Conservation (phyloP, 2,113 vertebrate species). For the Caranx ignobilis region DNA sequence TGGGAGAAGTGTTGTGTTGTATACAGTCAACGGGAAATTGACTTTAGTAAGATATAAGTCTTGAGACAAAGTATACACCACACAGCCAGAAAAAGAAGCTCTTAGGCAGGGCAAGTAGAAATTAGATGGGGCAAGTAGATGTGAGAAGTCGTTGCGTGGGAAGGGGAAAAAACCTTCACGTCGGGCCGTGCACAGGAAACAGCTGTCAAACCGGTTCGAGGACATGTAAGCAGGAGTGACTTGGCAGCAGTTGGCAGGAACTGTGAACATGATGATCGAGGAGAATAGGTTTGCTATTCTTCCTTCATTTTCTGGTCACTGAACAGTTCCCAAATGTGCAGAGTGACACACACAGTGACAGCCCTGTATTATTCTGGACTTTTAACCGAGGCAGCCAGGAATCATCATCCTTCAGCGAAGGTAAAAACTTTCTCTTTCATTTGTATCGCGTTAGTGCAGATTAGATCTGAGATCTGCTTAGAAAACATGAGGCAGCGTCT, state of each 20-base stretch:
- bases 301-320: slow-evolving; percentile 71
- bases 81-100: too few species aligned
- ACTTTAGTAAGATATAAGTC: too few species aligned
- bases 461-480: too few species aligned
- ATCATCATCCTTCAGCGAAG: slow-evolving; percentile 21
- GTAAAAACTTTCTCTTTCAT: slow-evolving; percentile 42
- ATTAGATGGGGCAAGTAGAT: too few species aligned
- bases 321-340: slow-evolving; percentile 54
- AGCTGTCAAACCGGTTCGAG: slow-evolving; percentile 40
- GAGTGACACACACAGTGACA: neutral
- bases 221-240: neutral
- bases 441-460: neutral
- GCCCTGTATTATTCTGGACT: slow-evolving; percentile 7
- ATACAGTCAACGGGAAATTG: too few species aligned
- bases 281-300: slow-evolving; percentile 32
- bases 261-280: slow-evolving; percentile 64
- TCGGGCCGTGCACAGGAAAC: neutral
- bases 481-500: neutral
- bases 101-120: too few species aligned
- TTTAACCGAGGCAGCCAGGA: slow-evolving; percentile 33
- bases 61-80: too few species aligned
- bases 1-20: too few species aligned
- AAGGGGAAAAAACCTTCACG: too few species aligned
- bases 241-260: slow-evolving; percentile 26
- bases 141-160: too few species aligned